Conservation (phyloP, 1,140 invertebrate species). For the Pseudomyrmex gracilis region DNA sequence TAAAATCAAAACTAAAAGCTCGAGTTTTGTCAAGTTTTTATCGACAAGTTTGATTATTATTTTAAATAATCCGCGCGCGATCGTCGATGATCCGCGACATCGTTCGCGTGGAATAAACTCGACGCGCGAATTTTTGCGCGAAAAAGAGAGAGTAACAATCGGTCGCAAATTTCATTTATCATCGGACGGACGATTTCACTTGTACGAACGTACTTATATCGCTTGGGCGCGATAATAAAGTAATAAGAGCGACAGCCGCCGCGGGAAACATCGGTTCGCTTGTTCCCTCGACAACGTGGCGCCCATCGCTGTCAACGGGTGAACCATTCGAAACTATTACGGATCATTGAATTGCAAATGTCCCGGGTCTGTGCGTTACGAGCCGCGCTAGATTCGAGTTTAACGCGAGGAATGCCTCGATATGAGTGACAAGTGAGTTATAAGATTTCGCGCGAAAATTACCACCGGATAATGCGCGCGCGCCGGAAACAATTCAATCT, state of each 20-base stretch:
- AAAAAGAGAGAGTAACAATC: conserved; percentile 18
- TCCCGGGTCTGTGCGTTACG: conserved; percentile 38
- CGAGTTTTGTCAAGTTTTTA: not conserved
- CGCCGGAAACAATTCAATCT: conserved; percentile 9
- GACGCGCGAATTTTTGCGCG: not conserved
- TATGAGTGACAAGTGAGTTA: conserved; percentile 49
- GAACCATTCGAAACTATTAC: conserved; percentile 76
- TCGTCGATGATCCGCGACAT: conserved; percentile 1
- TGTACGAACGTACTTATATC: not conserved
- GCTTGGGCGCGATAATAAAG: conserved; percentile 51
- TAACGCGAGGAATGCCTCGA: conserved; percentile 36
- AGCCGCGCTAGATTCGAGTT: conserved; percentile 32
- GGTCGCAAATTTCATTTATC: conserved; percentile 37
- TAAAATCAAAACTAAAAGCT: too few relatives aligned
- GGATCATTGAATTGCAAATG: conserved; percentile 79
- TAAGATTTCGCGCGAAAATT: conserved; percentile 18
- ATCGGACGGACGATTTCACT: conserved; percentile 45
- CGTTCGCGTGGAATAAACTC: not conserved
- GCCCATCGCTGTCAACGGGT: conserved; percentile 54
- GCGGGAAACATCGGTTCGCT: conserved; percentile 53
- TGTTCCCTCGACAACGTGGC: conserved; percentile 61
- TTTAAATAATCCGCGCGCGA: not conserved
- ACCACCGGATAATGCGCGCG: not conserved
- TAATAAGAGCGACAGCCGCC: conserved; percentile 59
- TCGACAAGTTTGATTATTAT: not conserved